A percentile compares a stretch with the other conserved stretches of the same genome.
phyloP scores from a whole-genome alignment of 2,113 vertebrate species.

The Tursiops truncatus region DNA sequence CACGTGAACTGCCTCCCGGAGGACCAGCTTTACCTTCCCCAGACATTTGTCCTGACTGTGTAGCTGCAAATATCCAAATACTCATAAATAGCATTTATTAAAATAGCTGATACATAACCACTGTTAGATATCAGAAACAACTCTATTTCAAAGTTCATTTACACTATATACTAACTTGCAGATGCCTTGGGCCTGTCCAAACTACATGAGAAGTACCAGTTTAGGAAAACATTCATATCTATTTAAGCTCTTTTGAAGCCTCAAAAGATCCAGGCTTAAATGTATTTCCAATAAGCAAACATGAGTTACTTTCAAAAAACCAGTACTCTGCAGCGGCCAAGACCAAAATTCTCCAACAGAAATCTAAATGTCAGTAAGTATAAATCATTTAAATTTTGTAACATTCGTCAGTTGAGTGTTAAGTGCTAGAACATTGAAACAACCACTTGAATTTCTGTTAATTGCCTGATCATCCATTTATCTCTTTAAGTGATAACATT shows the following conservation, averaged over 20 bases:
- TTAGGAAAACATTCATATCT: constrained; percentile 56
- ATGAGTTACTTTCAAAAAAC: constrained; percentile 61
- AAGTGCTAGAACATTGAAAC: constrained; percentile 53
- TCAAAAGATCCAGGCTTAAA: constrained; percentile 55
- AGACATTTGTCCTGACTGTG: constrained; percentile 99
- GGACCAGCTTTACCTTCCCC: constrained; percentile 99
- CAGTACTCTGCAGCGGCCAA: constrained; percentile 68
- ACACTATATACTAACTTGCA: constrained; percentile 42
- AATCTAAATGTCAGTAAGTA: constrained; percentile 61
- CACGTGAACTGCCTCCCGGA: constrained; percentile 91
- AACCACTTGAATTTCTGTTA: constrained; percentile 59
- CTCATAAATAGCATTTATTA: constrained; percentile 81
- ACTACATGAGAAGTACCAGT: constrained; percentile 34
- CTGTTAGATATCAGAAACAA: constrained; percentile 59
- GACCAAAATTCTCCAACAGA: constrained; percentile 62
- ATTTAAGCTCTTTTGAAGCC: constrained; percentile 50
- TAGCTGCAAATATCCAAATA: constrained; percentile 87
- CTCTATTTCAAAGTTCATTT: constrained; percentile 48
- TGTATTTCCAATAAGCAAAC: constrained; percentile 33
- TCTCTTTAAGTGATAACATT: constrained; percentile 39
- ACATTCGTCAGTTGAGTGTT: constrained; percentile 59
- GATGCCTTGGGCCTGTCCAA: constrained; percentile 28
- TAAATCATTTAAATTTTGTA: constrained; percentile 51
- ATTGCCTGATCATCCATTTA: constrained; percentile 30
- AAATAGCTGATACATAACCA: constrained; percentile 72